These are phyloP conservation scores for Syngnathus typhle DNA, from an alignment of 2,113 vertebrate species.

Conservation along the genomic window DNA sequence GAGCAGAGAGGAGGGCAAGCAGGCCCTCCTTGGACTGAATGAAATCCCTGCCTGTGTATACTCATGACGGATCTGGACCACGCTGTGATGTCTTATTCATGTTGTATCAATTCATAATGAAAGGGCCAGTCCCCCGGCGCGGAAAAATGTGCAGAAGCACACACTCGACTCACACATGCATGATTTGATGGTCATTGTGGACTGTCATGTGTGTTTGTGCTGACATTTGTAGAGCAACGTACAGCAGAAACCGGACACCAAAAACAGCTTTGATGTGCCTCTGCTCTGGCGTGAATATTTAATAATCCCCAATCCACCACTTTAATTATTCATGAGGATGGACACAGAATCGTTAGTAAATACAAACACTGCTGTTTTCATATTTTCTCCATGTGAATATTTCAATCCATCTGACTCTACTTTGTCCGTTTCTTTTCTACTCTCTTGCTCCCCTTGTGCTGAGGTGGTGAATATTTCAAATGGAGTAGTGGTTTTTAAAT, in stretches of 20 bases:
- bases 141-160: conserved; percentile 9
- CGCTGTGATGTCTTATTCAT: conserved; percentile 71
- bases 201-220: conserved; percentile 18
- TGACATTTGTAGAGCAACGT: conserved; percentile 45
- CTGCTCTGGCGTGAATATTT: conserved; percentile 68
- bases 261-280: conserved; percentile 57
- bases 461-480: conserved; percentile 70
- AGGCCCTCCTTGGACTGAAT: conserved; percentile 32
- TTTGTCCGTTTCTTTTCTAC: conserved; percentile 22
- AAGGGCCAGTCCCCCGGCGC: conserved; percentile 45
- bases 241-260: conserved; percentile 46
- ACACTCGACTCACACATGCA: conserved; percentile 16
- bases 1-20: conserved; percentile 32
- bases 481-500: conserved; percentile 70
- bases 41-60: conserved; percentile 63
- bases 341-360: conserved; percentile 66
- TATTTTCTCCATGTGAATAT: conserved; percentile 24
- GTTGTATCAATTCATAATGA: conserved; percentile 72
- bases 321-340: conserved; percentile 64
- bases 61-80: conserved; percentile 66
- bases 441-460: conserved; percentile 34
- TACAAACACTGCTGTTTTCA: conserved; percentile 55
- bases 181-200: conserved; percentile 38
- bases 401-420: conserved; percentile 17
- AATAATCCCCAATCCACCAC: conserved; percentile 52